Percentiles rank a stretch among this genome's conserved stretches.
Evolutionary conservation across 2,797 vertebrate genomes (phyloP).

Genomic region (Aulostomus chinensis): DNA sequence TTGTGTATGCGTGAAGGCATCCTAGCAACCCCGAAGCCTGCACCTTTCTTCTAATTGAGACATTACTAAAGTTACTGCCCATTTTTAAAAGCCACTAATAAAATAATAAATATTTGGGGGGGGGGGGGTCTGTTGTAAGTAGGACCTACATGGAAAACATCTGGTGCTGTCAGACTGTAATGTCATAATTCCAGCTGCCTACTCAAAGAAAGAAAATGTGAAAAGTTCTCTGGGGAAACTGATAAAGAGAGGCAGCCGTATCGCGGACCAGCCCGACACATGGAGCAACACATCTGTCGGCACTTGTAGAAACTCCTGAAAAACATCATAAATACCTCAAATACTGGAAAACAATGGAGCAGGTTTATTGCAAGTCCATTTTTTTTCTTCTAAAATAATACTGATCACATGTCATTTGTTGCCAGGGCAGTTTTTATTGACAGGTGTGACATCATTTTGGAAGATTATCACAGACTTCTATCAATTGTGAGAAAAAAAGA

Average conservation of each 20-base stretch:
- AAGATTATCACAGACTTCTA: background rate
- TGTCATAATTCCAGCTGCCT: background rate
- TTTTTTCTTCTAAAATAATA: conserved; percentile 7
- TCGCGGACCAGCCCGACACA: conserved; percentile 22
- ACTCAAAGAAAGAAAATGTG: too few species aligned
- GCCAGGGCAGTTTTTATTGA: conserved; percentile 13
- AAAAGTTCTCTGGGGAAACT: too few species aligned
- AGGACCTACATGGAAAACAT: background rate
- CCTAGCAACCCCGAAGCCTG: too few species aligned
- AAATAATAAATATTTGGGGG: background rate
- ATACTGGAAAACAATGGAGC: conserved; percentile 30
- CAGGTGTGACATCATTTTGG: background rate
- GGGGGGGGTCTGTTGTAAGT: background rate
- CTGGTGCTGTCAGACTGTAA: too few species aligned
- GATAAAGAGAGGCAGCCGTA: conserved; percentile 6
- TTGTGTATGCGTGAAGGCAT: conserved; percentile 4
- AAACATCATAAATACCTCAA: conserved; percentile 39
- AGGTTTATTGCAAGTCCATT: conserved; percentile 12
- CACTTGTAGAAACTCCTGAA: conserved; percentile 17
- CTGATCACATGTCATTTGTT: background rate
- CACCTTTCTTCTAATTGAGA: background rate
- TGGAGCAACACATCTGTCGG: conserved; percentile 27
- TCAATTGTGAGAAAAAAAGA: background rate
- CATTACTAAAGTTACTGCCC: background rate
- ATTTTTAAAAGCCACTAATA: background rate